Evolutionary conservation across 1,140 invertebrate species (phyloP).

Genomic region (Drosophila truncata): DNA sequence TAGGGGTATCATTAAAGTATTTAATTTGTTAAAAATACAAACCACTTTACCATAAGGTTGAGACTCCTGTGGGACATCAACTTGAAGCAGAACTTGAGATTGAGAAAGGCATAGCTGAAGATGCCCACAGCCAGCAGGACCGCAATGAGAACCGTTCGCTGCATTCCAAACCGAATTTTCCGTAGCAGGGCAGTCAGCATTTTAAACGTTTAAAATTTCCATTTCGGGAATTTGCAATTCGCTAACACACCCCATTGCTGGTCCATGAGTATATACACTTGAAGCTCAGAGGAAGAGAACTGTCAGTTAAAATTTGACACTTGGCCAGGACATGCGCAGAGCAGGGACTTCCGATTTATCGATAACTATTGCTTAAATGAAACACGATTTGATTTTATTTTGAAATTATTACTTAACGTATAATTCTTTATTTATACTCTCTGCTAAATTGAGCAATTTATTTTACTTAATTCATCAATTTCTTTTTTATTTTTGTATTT

Average conservation of each 20-base stretch:
- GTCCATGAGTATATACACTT: constrained; percentile 51
- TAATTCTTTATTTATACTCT: constrained; percentile 84
- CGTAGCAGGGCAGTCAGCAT: constrained; percentile 75
- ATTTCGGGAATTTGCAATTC: constrained; percentile 10
- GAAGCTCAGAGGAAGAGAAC: constrained; percentile 5
- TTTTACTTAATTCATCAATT: constrained; percentile 80
- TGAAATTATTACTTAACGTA: constrained; percentile 84
- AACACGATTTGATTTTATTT: constrained; percentile 23
- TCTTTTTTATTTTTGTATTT: constrained; percentile 75
- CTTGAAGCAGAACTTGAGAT: constrained; percentile 80
- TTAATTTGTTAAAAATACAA: not conserved
- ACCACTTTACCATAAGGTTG: constrained; percentile 72
- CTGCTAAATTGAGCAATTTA: constrained; percentile 83
- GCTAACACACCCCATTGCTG: constrained; percentile 36
- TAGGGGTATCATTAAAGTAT: constrained; percentile 22
- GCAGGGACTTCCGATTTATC: constrained; percentile 17
- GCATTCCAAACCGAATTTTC: constrained; percentile 75
- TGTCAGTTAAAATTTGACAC: constrained; percentile 41
- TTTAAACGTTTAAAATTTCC: constrained; percentile 41
- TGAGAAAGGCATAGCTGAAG: constrained; percentile 79
- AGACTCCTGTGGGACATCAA: constrained; percentile 79
- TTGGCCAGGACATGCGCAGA: constrained; percentile 52
- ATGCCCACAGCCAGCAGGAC: constrained; percentile 74
- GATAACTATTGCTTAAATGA: constrained; percentile 24
- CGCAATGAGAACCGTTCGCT: constrained; percentile 73